Evolutionary conservation across 2,113 vertebrate species (phyloP).

Genomic region (Chelonoidis abingdonii): DNA sequence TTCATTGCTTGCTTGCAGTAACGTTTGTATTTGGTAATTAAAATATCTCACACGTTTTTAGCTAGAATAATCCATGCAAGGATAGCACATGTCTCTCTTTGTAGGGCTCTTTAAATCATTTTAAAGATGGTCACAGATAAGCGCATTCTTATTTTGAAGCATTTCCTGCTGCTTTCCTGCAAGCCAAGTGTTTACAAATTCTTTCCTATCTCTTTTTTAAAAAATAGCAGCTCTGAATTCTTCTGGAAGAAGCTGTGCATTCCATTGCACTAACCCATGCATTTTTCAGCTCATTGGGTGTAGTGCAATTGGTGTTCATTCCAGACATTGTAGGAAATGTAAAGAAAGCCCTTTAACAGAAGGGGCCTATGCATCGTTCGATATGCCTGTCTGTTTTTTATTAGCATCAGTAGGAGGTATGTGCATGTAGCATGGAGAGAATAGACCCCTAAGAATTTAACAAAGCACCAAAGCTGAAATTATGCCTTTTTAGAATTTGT

Average conservation of each 20-base stretch:
- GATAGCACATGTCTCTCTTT: conserved; percentile 19
- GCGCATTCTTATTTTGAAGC: not conserved
- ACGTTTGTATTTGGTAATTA: conserved; percentile 80
- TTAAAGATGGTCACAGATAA: conserved; percentile 5
- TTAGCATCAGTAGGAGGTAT: not conserved
- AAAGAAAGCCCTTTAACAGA: not conserved
- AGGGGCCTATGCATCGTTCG: too few relatives aligned
- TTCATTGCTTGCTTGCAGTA: conserved; percentile 75
- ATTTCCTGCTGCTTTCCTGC: not conserved
- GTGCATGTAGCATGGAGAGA: not conserved
- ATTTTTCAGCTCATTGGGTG: not conserved
- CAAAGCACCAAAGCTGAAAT: not conserved
- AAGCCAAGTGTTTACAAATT: not conserved
- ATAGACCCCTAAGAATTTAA: not conserved
- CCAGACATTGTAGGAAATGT: not conserved
- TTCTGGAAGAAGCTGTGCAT: conserved; percentile 3
- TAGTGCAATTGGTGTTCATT: not conserved
- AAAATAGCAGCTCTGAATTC: not conserved
- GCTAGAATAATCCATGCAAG: conserved; percentile 67
- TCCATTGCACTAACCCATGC: not conserved
- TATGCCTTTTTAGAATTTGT: too few relatives aligned
- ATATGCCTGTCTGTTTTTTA: not conserved
- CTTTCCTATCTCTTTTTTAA: not conserved
- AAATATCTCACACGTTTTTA: conserved; percentile 78
- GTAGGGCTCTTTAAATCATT: conserved; percentile 47